Base-by-base conservation (phyloP, 53 echinoderm and acorn worm genomes). In the Echinarachnius parma region DNA sequence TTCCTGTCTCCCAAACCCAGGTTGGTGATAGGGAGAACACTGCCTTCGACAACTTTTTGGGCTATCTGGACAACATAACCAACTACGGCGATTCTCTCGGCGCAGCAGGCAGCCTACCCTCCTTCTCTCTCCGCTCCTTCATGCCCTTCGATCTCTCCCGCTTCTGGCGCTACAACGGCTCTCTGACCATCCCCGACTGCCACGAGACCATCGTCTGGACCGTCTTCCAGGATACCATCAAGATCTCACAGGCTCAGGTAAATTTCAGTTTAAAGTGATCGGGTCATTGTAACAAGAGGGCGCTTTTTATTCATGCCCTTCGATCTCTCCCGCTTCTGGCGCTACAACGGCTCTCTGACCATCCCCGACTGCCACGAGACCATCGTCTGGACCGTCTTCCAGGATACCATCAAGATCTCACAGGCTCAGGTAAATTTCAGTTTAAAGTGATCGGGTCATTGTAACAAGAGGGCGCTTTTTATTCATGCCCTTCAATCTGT, bases 331-430 rank as follows among this genome's bases (percentile, higher is more conserved):
- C 37, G 34, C 18, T 89, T 53, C 53, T 89, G 34, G 58, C 83
- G 89, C n/a, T 92, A 92, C 84, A 59, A 77, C 11, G 92, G 87
- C 32, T 88, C 92, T 14, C 46, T 87, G 46, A 88, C 92, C 3
- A 78, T 88, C 39, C 92, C 92, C 14, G 58, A 52, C 3, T 92
- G 92, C 53, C 34, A 86, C 37, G 92, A 92, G 35, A n/a, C 54
- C 22, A 21, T 88, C 14, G 49, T 87, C 10, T 92, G 92, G 92
- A 92, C 84, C 22, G 75, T 87, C 9, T 92, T 92, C 48, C 36
- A 87, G 33, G 79, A 64, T 16, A 61, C 87, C 7, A 62, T 92
- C 54, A 26, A 16, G 13, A 83, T 91, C 39, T 87, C 92, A 7
- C 44, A 75, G 9, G 4, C 2, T 22, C 92, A 91, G 86, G 92